Conservation (phyloP, 2,888 invertebrate genomes). For the Alentia gelatinosa region DNA sequence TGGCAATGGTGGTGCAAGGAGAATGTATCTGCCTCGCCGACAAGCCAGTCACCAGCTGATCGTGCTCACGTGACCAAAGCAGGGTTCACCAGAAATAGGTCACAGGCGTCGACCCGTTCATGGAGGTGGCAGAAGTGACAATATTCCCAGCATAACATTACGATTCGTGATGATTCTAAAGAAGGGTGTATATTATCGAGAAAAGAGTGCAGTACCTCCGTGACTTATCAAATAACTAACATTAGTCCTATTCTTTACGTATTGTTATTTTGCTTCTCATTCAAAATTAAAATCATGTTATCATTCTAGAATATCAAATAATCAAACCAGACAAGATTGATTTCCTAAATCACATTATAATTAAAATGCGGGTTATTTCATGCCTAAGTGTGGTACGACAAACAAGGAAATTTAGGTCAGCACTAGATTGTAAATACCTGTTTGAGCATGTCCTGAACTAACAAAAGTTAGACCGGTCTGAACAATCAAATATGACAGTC, state of each 20-base stretch:
- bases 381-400: no score
- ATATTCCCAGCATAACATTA: background rate
- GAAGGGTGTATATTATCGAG: background rate
- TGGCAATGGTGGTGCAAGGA: background rate
- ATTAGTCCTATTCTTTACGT: background rate
- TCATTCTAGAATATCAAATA: no score
- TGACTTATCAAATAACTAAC: background rate
- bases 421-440: no score
- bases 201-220: background rate
- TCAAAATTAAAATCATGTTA: no score
- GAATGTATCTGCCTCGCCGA: background rate
- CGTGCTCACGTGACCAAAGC: background rate
- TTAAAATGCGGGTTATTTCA: no score
- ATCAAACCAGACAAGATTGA: no score
- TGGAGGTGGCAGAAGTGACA: background rate
- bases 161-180: background rate
- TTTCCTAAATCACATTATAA: no score
- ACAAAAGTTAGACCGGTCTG: no score
- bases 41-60: background rate
- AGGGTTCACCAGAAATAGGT: background rate
- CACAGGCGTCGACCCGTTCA: background rate
- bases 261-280: background rate
- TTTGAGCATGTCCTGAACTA: no score
- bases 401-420: no score
- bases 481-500: no score